Conservation (phyloP, 2,888 invertebrate species). For the Aphidoletes aphidimyza region DNA sequence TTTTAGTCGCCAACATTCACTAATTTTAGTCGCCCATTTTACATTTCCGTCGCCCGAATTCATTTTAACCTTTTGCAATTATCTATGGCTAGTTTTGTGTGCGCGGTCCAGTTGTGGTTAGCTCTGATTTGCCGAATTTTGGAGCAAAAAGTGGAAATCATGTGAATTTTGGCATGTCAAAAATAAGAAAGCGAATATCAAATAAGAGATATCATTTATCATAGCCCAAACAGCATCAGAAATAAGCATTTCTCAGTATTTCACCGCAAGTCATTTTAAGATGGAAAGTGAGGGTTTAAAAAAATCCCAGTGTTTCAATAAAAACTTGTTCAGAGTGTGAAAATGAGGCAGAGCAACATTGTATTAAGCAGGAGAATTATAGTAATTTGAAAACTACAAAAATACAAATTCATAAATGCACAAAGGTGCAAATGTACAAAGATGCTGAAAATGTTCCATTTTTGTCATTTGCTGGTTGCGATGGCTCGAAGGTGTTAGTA, state of each 20-base stretch:
- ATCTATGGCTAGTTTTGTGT: conserved; percentile 40
- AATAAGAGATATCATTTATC: neutral
- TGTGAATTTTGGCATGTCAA: neutral
- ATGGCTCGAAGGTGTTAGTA: neutral
- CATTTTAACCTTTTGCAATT: neutral
- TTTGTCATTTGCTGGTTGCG: conserved; percentile 13
- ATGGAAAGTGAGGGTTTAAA: neutral
- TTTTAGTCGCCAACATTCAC: too few relatives aligned
- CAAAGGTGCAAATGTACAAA: too few relatives aligned
- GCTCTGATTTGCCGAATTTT: too few relatives aligned
- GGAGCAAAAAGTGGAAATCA: neutral
- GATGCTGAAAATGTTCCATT: too few relatives aligned
- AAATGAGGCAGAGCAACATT: too few relatives aligned
- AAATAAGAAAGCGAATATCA: neutral
- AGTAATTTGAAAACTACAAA: conserved; percentile 3
- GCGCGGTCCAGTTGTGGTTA: neutral
- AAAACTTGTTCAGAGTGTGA: neutral
- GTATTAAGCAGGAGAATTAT: too few relatives aligned
- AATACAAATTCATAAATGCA: neutral
- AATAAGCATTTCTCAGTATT: neutral
- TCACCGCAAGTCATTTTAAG: neutral
- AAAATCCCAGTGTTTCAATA: neutral
- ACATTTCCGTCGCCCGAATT: too few relatives aligned
- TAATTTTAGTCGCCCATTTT: too few relatives aligned
- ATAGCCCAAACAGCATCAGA: neutral